These are phyloP conservation scores for Scatophagus argus DNA, from an alignment of 2,113 vertebrate species.

Conservation along the genomic window DNA sequence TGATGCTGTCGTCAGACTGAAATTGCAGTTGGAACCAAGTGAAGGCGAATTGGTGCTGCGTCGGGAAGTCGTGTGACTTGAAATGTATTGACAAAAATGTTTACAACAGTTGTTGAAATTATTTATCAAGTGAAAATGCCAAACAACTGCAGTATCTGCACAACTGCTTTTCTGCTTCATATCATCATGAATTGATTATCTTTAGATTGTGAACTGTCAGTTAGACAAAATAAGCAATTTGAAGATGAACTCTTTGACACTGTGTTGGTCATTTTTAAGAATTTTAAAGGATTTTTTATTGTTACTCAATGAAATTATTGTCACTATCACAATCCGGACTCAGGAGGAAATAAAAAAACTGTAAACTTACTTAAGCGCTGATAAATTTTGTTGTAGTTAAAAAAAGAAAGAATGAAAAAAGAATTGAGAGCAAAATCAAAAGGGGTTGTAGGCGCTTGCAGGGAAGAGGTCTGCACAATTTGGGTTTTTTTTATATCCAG, in stretches of 20 bases:
- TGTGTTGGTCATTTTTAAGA: not conserved
- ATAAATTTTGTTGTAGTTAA: not conserved
- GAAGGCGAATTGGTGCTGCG: not conserved
- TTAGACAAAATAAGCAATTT: not conserved
- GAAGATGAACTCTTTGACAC: not conserved
- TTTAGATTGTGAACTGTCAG: not conserved
- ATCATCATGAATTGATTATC: not conserved
- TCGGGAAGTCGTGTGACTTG: not conserved
- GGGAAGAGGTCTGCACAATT: no score
- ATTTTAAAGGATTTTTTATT: not conserved
- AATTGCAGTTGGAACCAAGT: conserved; percentile 27
- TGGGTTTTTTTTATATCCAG: not conserved
- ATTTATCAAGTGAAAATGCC: not conserved
- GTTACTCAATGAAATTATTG: no score
- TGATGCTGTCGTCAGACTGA: conserved; percentile 42
- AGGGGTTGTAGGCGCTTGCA: not conserved
- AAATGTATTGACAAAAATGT: not conserved
- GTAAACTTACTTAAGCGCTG: not conserved
- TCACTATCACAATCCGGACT: not conserved
- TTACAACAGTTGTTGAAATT: not conserved
- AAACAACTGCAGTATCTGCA: not conserved
- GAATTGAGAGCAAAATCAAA: not conserved
- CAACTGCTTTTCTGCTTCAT: not conserved
- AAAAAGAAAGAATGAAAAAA: no score
- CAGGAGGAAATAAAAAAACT: not conserved